phyloP scores from a whole-genome alignment of 2,797 vertebrate species.

The Synaphobranchus kaupii region DNA sequence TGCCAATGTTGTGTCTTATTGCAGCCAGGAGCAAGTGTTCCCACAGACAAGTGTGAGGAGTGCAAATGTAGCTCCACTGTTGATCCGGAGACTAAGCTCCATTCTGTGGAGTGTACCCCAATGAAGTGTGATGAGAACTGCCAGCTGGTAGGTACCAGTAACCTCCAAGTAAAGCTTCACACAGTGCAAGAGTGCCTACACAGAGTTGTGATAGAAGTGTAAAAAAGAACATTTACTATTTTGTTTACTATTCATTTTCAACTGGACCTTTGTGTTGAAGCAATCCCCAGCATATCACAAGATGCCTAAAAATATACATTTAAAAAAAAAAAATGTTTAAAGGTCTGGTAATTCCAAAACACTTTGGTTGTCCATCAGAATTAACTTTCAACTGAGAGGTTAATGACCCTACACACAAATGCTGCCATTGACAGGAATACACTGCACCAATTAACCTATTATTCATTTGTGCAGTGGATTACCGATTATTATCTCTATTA shows the following conservation, averaged over 20 bases:
- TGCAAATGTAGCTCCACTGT: conserved; percentile 71
- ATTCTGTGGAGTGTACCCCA: conserved; percentile 67
- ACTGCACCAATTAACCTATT: background rate
- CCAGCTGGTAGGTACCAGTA: conserved; percentile 64
- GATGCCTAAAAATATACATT: background rate
- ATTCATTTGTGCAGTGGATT: background rate
- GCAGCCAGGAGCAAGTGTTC: conserved; percentile 79
- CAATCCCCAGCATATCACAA: background rate
- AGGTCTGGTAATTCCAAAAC: no score
- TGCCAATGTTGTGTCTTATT: conserved; percentile 4
- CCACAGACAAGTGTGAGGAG: conserved; percentile 71
- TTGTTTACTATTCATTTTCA: no score
- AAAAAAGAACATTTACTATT: no score
- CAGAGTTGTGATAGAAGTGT: background rate
- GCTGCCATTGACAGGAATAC: no score
- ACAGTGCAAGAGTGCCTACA: background rate
- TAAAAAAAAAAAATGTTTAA: no score
- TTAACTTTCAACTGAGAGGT: no score
- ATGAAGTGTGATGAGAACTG: conserved; percentile 72
- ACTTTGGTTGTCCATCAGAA: no score
- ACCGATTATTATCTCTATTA: background rate
- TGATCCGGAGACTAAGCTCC: conserved; percentile 63
- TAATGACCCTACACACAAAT: background rate
- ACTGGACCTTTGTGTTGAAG: no score
- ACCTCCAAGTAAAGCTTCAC: background rate